These are phyloP conservation scores for Solenodon paradoxus DNA, from an alignment of 2,113 vertebrate genomes.

Conservation along the genomic window DNA sequence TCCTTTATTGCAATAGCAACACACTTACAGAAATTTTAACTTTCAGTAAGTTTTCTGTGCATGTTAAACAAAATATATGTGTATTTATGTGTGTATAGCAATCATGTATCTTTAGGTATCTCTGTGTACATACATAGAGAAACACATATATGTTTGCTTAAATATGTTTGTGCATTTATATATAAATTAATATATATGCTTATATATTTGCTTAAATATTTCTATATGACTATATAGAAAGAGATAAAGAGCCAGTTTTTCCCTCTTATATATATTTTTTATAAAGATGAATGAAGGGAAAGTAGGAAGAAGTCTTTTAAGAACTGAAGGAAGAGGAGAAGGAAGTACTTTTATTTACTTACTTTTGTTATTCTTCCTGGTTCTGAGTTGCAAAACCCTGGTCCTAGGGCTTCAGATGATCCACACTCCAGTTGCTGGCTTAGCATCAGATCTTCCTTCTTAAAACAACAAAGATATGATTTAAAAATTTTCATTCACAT, in stretches of 20 bases:
- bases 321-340: no score
- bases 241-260: no score
- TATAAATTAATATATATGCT: not conserved
- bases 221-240: not conserved
- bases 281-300: no score
- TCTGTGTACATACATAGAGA: not conserved
- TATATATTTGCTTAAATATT: not conserved
- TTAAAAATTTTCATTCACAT: not conserved
- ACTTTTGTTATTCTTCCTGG: no score
- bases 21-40: not conserved
- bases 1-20: not conserved
- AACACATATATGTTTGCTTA: not conserved
- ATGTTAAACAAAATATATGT: not conserved
- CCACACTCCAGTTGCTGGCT: no score
- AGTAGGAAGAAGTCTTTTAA: no score
- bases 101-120: not conserved
- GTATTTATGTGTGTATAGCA: not conserved
- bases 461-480: not conserved
- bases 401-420: no score
- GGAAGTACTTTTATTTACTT: no score
- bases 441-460: not conserved
- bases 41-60: not conserved
- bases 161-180: not conserved
- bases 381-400: no score
- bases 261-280: no score